Base-by-base conservation (phyloP, 2,888 invertebrate genomes). In the Tubulanus polymorphus region DNA sequence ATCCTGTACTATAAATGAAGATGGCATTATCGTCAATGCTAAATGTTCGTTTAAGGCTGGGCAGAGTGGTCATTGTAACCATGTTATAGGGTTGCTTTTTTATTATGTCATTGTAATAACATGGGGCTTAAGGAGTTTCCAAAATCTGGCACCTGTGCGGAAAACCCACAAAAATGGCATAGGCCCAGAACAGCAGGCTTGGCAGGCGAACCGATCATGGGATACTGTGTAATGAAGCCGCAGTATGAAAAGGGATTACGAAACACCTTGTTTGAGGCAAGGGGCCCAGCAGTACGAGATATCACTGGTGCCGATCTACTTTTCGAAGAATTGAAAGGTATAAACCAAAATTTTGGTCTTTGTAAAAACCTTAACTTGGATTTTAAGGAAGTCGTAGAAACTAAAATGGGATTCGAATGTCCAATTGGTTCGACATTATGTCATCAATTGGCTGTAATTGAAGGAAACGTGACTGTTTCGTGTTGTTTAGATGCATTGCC, bases 121-220 rank as follows among this genome's bases (percentile, higher is more conserved):
- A 20, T 41, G 6, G 5, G 6, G 6, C 3, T 15, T 8, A 41
- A 41, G 23, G 41, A 41, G 41, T 41, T 41, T 23, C 41, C 41
- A 8, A 23, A 41, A 15, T 18, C 5, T 41, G 41, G 41, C 15
- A 41, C 41, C 23, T 41, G 41, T 15, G 23, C 41, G 23, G 41
- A 41, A 8, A 41, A 41, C 15, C 41, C 41, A 41, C 41, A 41
- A 41, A 18, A 41, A 23, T 41, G 41, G 41, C 41, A 41, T 15
- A 41, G 23, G 15, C 41, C 41, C 5, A 41, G 41, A 15, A 41
- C 41, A 41, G 41, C 41, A 5, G 41, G 41, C 6, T 23, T 41
- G 41, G 15, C 5, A 41, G 20, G 20, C 6, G 41, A 41, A 23
- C 41, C 41, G 23, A 41, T 41, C 6, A 41, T 41, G 41, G 41